Base-by-base conservation (phyloP, 2,113 vertebrate genomes). In the Plecturocebus donacophilus region DNA sequence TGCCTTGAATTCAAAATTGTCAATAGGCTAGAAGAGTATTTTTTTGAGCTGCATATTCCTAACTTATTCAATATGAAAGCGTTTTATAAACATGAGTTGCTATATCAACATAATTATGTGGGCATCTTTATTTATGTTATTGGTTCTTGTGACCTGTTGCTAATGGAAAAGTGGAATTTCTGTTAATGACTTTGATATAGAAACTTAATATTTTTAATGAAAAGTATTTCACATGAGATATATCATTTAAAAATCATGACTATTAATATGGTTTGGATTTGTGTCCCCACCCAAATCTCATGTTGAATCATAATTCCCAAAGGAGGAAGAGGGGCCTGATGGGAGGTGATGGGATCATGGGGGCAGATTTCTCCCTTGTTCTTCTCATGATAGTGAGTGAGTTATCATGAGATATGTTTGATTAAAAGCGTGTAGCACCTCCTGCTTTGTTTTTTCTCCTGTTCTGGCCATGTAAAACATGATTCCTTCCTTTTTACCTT, bases 121-220 rank as follows among this genome's bases (percentile, higher is more conserved):
- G n/a, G 25, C 30, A 47, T 76, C n/a, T n/a, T 64, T 83, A 45
- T 76, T 96, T 82, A 79, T 71, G n/a, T 47, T 80, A 83, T 14
- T 79, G 38, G 2, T 45, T 30, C 14, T 61, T 87, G 12, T 80
- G 77, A 93, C 19, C 35, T 93, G 0, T 70, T 92, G 68, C 42
- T 84, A 90, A n/a, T 58, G n/a, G 13, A 45, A 64, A 92, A 96
- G 12, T 40, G 64, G 52, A 27, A 61, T 87, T 96, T 96, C 68
- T 95, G 58, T 42, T 73, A 83, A 16, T 91, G 47, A 80, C 61
- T 92, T 94, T 93, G n/a, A 95, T 49, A 16, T 92, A 86, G 52
- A 94, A 87, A 70, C 20, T 75, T 75, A 58, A 80, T 92, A 40
- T 95, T 94, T 52, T 73, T 94, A 70, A 49, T 75, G 61, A 82